These are phyloP conservation scores for Oikopleura vanhoeffeni DNA, from an alignment of 23 tunicate species.

Conservation along the genomic window DNA sequence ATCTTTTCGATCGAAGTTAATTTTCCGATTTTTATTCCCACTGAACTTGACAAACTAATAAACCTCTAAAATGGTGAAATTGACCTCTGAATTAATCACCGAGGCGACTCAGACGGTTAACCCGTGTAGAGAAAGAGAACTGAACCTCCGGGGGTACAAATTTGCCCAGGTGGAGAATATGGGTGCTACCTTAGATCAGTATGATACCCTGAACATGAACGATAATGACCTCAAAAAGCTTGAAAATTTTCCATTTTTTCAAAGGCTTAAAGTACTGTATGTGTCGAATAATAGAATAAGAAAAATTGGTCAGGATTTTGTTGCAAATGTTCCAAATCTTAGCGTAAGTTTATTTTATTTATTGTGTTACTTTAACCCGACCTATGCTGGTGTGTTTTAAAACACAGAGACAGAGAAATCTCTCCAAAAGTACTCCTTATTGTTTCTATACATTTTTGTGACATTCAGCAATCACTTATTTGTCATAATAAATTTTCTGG, in stretches of 20 bases:
- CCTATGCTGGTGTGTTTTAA: too few relatives aligned
- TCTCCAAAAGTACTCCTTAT: too few relatives aligned
- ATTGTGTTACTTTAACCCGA: too few relatives aligned
- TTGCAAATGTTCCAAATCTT: background rate
- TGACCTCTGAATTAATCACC: slow-evolving; percentile 64
- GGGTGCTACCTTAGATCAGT: slow-evolving; percentile 90
- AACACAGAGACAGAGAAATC: too few relatives aligned
- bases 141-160: slow-evolving; percentile 38
- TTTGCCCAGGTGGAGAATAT: slow-evolving; percentile 46
- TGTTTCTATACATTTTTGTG: too few relatives aligned
- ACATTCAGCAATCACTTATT: too few relatives aligned
- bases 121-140: slow-evolving; percentile 66
- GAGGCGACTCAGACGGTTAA: slow-evolving; percentile 73
- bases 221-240: slow-evolving; percentile 79
- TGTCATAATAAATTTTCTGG: too few relatives aligned
- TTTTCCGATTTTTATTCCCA: too few relatives aligned
- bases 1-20: too few relatives aligned
- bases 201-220: slow-evolving; percentile 66
- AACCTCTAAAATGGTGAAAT: slow-evolving; percentile 72
- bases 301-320: slow-evolving; percentile 15
- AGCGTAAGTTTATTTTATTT: background rate
- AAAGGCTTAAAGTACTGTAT: slow-evolving; percentile 34
- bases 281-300: slow-evolving; percentile 80
- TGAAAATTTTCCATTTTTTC: slow-evolving; percentile 62
- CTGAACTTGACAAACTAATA: too few relatives aligned